Evolutionary conservation across 2,113 vertebrate species (phyloP), one percentile per base, ranked within the genome.

Genomic region (Perca fluviatilis): DNA sequence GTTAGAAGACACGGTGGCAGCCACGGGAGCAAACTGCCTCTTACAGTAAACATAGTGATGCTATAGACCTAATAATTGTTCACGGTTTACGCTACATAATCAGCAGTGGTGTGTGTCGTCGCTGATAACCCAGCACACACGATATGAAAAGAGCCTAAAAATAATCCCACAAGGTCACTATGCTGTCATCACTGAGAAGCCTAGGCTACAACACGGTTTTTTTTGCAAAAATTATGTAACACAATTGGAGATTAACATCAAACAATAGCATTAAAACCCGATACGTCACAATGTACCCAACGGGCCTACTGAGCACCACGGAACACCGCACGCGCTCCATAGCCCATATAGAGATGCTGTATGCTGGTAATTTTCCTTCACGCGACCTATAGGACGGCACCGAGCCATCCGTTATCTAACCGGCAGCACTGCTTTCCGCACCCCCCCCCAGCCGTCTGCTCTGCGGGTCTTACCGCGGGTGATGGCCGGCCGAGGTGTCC

Each of bases 391-490:
- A 47, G 69, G 74, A 77, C 63, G 54, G 64, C 49, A 21, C 67
- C 0, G 62, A 30, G 47, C 64, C 54, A 15, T 46, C 65, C 56
- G 49, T 70, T 68, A 71, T 46, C 64, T 82, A 88, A 83, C 62
- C 74, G 65, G 36, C 77, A 67, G 89, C 81, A 33, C 56, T 43
- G 77, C 66, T 40, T 61, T 23, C n/a, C n/a, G n/a, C n/a, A n/a
- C 27, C 27, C 1, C 27, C 27, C 27, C 27, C 8, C 75, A 49
- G 68, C 58, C 68, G 33, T 2, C 43, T 6, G 53, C 61, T 49
- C 66, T 71, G 63, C 86, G 71, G 85, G 57, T 84, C 91, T 91
- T 92, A 92, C 91, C 91, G 86, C 82, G 57, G 80, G 58, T 72
- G 87, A 57, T 82, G 87, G 51, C 76, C 79, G 71, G 76, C 9